These are phyloP conservation scores for Sebastes hopkinsi DNA, from an alignment of 2,797 vertebrate species.

Conservation along the genomic window DNA sequence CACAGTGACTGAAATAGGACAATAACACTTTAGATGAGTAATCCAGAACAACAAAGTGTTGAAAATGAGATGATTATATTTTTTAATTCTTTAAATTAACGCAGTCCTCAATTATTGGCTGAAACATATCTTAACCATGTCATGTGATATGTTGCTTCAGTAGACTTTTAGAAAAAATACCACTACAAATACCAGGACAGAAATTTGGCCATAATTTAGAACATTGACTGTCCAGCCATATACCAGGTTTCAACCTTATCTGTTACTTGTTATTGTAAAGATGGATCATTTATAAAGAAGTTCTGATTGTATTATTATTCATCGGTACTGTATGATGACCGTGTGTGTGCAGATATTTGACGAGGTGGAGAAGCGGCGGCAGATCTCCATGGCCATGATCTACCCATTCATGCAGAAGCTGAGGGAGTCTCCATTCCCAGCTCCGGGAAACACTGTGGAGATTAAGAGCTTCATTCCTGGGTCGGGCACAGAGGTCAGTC, in stretches of 20 bases:
- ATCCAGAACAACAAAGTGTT: too few species aligned
- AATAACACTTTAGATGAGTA: too few species aligned
- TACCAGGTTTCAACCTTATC: not conserved
- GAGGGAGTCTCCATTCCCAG: slow-evolving; percentile 91
- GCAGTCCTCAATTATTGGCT: too few species aligned
- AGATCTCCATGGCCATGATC: slow-evolving; percentile 93
- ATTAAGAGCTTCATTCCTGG: slow-evolving; percentile 98
- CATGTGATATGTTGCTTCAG: not conserved
- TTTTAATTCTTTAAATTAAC: not conserved
- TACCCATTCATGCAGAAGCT: slow-evolving; percentile 99
- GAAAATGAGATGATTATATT: not conserved
- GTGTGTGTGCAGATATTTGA: slow-evolving; percentile 88
- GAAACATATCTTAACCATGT: not conserved
- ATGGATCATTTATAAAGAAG: not conserved
- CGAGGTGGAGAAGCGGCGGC: slow-evolving; percentile 94
- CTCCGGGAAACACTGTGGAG: slow-evolving; percentile 92
- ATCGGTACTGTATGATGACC: not conserved
- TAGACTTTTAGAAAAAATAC: not conserved
- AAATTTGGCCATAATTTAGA: too few species aligned
- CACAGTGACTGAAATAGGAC: too few species aligned
- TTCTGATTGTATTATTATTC: not conserved
- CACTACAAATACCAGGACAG: too few species aligned
- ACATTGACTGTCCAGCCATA: not conserved
- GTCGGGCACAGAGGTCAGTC: slow-evolving; percentile 91
- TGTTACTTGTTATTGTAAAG: not conserved